Percentiles rank a stretch among this genome's conserved stretches.
These are phyloP conservation scores for Panthera tigris DNA, from an alignment of 2,113 vertebrate species.

Conservation along the genomic window DNA sequence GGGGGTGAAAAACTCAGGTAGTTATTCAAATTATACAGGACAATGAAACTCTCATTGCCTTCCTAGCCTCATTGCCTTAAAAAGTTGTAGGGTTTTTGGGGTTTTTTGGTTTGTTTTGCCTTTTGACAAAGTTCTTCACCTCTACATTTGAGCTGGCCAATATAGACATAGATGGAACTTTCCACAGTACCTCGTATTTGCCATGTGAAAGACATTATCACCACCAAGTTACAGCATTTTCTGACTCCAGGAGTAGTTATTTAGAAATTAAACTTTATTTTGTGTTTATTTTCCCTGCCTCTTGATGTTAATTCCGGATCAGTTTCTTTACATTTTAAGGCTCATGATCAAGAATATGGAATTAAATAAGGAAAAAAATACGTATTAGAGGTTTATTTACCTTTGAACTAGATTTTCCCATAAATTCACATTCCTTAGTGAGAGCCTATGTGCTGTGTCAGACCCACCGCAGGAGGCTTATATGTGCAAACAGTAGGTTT, in stretches of 20 bases:
- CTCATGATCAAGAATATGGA: neutral
- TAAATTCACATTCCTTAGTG: neutral
- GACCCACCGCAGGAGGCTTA: neutral
- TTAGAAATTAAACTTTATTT: constrained; percentile 30
- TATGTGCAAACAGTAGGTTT: neutral
- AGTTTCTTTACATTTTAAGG: constrained; percentile 37
- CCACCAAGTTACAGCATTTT: neutral
- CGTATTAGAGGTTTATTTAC: neutral
- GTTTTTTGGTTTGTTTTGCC: neutral
- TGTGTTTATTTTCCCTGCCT: neutral
- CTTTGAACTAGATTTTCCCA: constrained; percentile 33
- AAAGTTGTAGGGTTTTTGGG: constrained; percentile 18
- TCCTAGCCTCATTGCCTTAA: neutral
- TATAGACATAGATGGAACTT: neutral
- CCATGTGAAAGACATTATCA: constrained; percentile 9
- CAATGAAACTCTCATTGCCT: constrained; percentile 42
- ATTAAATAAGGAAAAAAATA: constrained; percentile 10
- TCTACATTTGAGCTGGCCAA: constrained; percentile 47
- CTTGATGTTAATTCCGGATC: neutral
- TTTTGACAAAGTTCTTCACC: constrained; percentile 17
- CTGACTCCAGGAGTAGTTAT: neutral
- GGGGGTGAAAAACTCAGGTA: constrained; percentile 6
- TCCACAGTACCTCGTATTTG: neutral
- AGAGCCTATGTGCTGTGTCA: neutral
- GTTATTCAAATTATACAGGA: constrained; percentile 33